Conservation (phyloP, 2,797 vertebrate species). For the Cichlasoma orientale region DNA sequence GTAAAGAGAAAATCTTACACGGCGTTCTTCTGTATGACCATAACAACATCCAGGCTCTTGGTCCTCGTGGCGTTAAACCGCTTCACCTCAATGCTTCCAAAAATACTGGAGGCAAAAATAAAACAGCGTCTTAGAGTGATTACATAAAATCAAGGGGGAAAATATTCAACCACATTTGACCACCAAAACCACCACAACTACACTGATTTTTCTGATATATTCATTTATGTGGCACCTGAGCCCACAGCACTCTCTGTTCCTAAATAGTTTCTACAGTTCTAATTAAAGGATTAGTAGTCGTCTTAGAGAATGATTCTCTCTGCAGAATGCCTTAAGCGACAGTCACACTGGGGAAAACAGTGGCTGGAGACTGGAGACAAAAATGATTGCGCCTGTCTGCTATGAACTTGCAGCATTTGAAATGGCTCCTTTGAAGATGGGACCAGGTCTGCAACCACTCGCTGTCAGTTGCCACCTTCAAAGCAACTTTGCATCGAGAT, state of each 20-base stretch:
- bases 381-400: background rate
- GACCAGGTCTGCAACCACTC: background rate
- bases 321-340: background rate
- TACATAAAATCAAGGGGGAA: background rate
- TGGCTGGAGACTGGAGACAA: too few species aligned
- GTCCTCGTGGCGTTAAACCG: conserved; percentile 49
- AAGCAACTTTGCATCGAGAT: background rate
- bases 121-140: background rate
- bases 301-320: background rate
- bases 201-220: background rate
- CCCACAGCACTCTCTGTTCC: background rate
- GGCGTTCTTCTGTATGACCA: conserved; percentile 53
- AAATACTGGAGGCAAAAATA: conserved; percentile 53
- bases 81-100: conserved; percentile 67
- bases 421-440: background rate
- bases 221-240: background rate
- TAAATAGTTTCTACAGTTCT: background rate
- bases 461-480: background rate
- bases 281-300: background rate
- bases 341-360: background rate
- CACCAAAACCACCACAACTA: background rate
- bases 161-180: background rate
- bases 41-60: conserved; percentile 57
- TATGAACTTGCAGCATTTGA: background rate
- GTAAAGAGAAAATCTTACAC: conserved; percentile 53